Evolutionary conservation across 2,888 invertebrate genomes (phyloP).

Genomic region (Ectemnius continuus): DNA sequence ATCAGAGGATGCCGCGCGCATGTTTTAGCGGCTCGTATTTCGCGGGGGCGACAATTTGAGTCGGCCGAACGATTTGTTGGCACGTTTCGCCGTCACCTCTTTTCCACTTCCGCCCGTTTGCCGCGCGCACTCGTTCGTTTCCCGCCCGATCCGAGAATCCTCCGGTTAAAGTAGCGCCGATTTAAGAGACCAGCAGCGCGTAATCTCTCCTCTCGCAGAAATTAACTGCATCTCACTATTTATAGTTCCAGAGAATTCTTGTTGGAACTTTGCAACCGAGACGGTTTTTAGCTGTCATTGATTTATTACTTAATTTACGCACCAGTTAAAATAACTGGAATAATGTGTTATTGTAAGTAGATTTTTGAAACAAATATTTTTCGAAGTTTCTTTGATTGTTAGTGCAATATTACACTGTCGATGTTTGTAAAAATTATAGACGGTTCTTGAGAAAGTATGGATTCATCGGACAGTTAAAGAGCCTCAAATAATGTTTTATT

Average conservation of each 20-base stretch:
- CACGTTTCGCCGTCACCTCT: conserved; percentile 34
- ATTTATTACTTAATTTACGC: too few species aligned
- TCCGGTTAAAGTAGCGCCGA: conserved; percentile 33
- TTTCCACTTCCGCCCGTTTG: conserved; percentile 16
- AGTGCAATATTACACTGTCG: too few species aligned
- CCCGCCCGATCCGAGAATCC: conserved; percentile 23
- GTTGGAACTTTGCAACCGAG: too few species aligned
- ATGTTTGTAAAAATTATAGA: too few species aligned
- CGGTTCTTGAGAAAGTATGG: too few species aligned
- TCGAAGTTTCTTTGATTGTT: too few species aligned
- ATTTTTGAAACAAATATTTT: too few species aligned
- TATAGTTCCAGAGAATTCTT: neutral
- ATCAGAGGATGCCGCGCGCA: conserved; percentile 22
- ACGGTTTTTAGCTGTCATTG: too few species aligned
- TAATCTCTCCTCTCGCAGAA: conserved; percentile 12
- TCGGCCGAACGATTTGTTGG: conserved; percentile 36
- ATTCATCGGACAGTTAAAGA: too few species aligned
- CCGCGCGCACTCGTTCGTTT: conserved; percentile 7
- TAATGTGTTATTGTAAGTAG: too few species aligned
- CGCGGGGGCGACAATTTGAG: conserved; percentile 35
- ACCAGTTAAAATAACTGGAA: too few species aligned
- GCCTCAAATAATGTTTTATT: too few species aligned
- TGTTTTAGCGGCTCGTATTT: conserved; percentile 37
- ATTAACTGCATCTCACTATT: conserved; percentile 8
- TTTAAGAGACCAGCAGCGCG: conserved; percentile 30